Conservation (phyloP, 2,888 invertebrate genomes). For the Macaria liturata region DNA sequence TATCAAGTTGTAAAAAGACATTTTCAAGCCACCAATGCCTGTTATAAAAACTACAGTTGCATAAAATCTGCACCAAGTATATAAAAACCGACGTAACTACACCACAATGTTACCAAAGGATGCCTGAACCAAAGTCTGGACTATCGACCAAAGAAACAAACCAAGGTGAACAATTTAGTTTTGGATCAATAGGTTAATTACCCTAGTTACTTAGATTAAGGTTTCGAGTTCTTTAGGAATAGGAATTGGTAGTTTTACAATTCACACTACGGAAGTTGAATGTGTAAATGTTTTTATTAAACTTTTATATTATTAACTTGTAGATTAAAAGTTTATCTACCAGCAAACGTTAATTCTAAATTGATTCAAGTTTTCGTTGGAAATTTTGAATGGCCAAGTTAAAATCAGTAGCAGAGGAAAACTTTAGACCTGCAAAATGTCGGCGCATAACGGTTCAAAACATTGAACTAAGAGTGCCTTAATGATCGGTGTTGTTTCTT, state of each 20-base stretch:
- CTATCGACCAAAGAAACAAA: slow-evolving; percentile 35
- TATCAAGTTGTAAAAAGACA: too few species aligned
- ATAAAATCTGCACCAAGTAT: too few species aligned
- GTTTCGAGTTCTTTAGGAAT: slow-evolving; percentile 38
- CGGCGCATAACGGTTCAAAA: slow-evolving; percentile 37
- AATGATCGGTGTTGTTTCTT: slow-evolving; percentile 74
- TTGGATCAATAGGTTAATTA: too few species aligned
- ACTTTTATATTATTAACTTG: too few species aligned
- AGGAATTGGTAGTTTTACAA: slow-evolving; percentile 8
- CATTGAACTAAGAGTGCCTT: slow-evolving; percentile 58
- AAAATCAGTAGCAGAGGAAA: slow-evolving; percentile 19
- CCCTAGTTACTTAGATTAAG: slow-evolving; percentile 23
- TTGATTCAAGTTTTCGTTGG: too few species aligned
- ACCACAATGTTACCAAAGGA: slow-evolving; percentile 17
- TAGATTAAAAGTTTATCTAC: too few species aligned
- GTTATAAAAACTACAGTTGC: too few species aligned
- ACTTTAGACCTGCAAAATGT: slow-evolving; percentile 22
- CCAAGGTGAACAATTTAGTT: slow-evolving; percentile 43
- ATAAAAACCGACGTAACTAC: too few species aligned
- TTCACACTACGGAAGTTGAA: too few species aligned
- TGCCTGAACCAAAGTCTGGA: slow-evolving; percentile 8
- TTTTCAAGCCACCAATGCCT: too few species aligned
- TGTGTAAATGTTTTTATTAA: too few species aligned
- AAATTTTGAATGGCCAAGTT: slow-evolving; percentile 1
- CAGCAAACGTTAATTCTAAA: too few species aligned